These are phyloP conservation scores for Myotis vivesi DNA, from an alignment of 2,797 vertebrate species.

Conservation along the genomic window DNA sequence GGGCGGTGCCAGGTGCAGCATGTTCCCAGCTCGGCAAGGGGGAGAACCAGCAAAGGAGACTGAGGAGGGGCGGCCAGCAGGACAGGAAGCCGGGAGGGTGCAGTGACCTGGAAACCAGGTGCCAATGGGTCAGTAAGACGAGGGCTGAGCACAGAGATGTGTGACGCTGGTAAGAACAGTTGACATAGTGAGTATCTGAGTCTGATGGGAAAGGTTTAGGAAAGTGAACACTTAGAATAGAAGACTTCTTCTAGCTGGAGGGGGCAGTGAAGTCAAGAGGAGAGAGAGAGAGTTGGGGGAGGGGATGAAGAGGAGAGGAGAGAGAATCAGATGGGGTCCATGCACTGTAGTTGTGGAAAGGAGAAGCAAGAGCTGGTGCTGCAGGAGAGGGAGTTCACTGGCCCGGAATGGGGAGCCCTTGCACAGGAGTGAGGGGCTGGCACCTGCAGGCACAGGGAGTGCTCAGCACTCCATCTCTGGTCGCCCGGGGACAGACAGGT, in stretches of 20 bases:
- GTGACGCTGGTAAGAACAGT: background rate
- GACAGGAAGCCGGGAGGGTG: background rate
- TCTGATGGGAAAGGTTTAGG: background rate
- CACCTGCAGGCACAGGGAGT: background rate
- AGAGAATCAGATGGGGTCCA: background rate
- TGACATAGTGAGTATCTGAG: background rate
- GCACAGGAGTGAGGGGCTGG: accelerated
- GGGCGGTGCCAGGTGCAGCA: accelerated
- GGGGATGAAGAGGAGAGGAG: too few species aligned
- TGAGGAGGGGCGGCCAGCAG: accelerated
- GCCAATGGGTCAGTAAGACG: background rate
- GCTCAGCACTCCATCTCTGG: background rate
- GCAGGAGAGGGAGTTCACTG: background rate
- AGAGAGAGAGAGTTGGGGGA: background rate
- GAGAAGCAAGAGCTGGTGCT: background rate
- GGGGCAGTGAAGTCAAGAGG: background rate
- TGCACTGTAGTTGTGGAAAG: accelerated
- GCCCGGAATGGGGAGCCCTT: background rate
- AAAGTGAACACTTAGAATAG: background rate
- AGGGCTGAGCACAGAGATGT: background rate
- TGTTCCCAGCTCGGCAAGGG: background rate
- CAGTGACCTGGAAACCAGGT: background rate
- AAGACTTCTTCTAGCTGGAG: background rate
- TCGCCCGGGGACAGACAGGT: background rate
- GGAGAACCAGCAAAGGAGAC: background rate